phyloP scores from a whole-genome alignment of 1,140 invertebrate species.

The Eulimnadia texana region DNA sequence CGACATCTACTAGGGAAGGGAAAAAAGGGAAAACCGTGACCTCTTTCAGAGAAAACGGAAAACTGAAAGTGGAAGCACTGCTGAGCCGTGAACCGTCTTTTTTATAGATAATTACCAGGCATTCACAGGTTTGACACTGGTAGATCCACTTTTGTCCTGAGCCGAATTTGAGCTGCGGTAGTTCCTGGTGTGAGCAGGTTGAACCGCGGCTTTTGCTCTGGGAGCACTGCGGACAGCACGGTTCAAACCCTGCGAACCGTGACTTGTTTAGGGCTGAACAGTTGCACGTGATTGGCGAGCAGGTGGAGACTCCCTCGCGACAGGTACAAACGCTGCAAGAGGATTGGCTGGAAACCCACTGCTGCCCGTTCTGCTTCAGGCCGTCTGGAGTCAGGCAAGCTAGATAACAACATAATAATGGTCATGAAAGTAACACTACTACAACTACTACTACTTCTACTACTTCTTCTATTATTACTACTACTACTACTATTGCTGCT shows the following conservation, averaged over 20 bases:
- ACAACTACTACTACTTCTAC: neutral
- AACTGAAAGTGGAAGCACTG: too few relatives aligned
- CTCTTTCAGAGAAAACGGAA: too few relatives aligned
- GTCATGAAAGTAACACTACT: neutral
- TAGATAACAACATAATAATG: neutral
- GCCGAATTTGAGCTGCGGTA: constrained; percentile 51
- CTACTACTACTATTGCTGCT: neutral
- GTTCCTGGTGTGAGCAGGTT: constrained; percentile 58
- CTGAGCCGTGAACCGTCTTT: neutral
- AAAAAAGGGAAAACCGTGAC: too few relatives aligned
- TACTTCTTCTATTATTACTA: neutral
- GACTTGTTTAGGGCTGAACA: constrained; percentile 22
- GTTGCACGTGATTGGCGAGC: neutral
- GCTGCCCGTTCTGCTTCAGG: neutral
- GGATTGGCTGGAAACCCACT: neutral
- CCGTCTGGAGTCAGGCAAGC: constrained; percentile 2
- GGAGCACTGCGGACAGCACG: constrained; percentile 61
- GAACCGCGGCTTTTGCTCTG: constrained; percentile 23
- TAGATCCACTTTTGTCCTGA: constrained; percentile 75
- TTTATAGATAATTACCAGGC: constrained; percentile 42
- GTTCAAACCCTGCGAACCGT: constrained; percentile 26
- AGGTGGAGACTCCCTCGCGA: constrained; percentile 1
- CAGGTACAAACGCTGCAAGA: neutral
- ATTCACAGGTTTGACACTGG: constrained; percentile 80
- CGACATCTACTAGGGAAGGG: too few relatives aligned